Base-by-base conservation (phyloP, 2,113 vertebrate species). In the Brienomyrus brachyistius region DNA sequence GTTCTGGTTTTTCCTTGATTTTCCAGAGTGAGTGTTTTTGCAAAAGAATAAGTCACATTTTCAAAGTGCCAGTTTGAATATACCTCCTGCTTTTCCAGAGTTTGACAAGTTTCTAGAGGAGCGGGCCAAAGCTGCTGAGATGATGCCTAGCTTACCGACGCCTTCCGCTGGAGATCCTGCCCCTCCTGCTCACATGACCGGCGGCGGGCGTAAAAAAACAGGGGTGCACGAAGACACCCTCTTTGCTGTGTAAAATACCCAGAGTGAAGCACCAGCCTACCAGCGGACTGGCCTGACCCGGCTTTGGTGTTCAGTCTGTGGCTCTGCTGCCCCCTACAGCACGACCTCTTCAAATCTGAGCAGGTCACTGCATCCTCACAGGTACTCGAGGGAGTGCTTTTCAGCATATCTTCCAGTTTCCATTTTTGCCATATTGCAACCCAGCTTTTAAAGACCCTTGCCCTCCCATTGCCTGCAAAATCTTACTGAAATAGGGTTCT, bases 51-150 rank as follows among this genome's bases (percentile, higher is more conserved):
- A 70, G 62, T 80, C 31, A 17, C 31, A 40, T 77, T 40, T 31
- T 40, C 70, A 77, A 40, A 40, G 40, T 3, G 31, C 31, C 2
- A 1, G 31, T 19, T 19, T 54, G 48, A 84, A 47, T 54, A 56
- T 56, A 47, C 82, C 21, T 84, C 77, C 9, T 83, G 80, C 35
- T 52, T 70, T 88, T 94, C 62, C 94, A 99, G 98, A 99, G 91
- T 99, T 99, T 13, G 98, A 99, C 94, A 99, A 98, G 92, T 99
- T 99, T 92, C 96, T 99, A 17, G 98, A 99, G 95, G 98, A 99
- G 94, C 93, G 98, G 93, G 98, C 98, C 95, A 99, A 98, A 96
- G 98, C 98, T 1, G 97, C 97, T 1, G 98, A 99, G 93, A 96
- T 95, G 95, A 93, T 96, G 85, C 98, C 98, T 87, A 96, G 93